Base-by-base conservation (phyloP, 1,140 invertebrate species). In the Euura saliciscinereae region DNA sequence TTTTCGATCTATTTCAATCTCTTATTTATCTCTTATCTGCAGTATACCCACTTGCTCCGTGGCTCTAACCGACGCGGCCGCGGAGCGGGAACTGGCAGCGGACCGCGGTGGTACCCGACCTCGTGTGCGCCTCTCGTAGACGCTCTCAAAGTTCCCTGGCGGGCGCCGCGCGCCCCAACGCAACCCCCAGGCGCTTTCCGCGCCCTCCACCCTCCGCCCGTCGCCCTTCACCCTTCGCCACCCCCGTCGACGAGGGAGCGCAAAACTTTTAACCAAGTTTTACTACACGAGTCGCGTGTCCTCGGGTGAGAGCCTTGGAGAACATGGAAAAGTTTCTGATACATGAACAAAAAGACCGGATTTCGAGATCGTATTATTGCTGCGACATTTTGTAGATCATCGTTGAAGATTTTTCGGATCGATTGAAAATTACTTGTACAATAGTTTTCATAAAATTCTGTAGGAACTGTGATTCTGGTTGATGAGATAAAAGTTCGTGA, bases 21-120 rank as follows among this genome's bases (percentile, higher is more conserved):
- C 28, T 28, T 28, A 28, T 28, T 28, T 28, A 28, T 28, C 28
- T 28, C 28, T 28, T 28, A 28, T 28, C 28, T 28, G 28, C 59
- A 13, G 8, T 10, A 64, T 64, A 64, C 13, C 13, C 59, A 13
- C 8, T 64, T 64, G 59, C 8, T 64, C 59, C 8, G 13, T 64
- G 8, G 59, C 82, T 83, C 83, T 80, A 84, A 80, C 79, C 83
- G 80, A 78, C 79, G 79, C 84, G 85, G 81, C 83, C 84, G 85
- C 83, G 83, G 82, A 81, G 83, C 85, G 85, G 83, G 80, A 85
- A 87, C 85, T 87, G 85, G 78, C 82, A 78, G 76, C 77, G 79
- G 80, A 79, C 81, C 81, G 74, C 77, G 78, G 75, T 78, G 77
- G 82, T 75, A 74, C 81, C 77, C 75, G 75, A 79, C 76, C 70